Evolutionary conservation across 2,797 vertebrate genomes (phyloP).

Genomic region (Rachycentron canadum): DNA sequence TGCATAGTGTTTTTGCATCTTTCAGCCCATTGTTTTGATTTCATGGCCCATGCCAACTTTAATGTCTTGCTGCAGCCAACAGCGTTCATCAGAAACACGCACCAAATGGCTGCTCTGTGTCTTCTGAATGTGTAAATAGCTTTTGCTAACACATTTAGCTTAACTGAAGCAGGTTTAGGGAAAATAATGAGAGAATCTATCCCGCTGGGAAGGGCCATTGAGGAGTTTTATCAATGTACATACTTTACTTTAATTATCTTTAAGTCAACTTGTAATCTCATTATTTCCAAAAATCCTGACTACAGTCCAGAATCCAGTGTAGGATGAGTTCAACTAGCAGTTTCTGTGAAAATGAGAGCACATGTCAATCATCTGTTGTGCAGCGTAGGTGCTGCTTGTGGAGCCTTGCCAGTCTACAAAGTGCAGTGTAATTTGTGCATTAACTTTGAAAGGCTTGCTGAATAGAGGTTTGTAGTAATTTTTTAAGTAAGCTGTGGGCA

Average conservation of each 20-base stretch:
- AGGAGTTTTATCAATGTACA: neutral
- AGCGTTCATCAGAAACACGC: neutral
- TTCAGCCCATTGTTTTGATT: neutral
- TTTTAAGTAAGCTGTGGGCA: neutral
- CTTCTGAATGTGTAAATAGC: too few relatives aligned
- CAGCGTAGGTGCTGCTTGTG: neutral
- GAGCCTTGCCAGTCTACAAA: slow-evolving; percentile 3
- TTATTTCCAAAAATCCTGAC: neutral
- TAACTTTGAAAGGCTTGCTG: slow-evolving; percentile 5
- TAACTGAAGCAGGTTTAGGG: too few relatives aligned
- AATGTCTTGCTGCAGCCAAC: too few relatives aligned
- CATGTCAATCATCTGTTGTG: slow-evolving; percentile 37
- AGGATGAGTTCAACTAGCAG: slow-evolving; percentile 2
- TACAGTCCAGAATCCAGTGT: neutral
- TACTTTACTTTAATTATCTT: neutral
- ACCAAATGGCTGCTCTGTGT: neutral
- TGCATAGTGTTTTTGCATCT: neutral
- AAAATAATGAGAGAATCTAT: neutral
- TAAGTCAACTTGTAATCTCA: neutral
- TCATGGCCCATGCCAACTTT: neutral
- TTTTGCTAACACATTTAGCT: too few relatives aligned
- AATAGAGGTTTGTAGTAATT: neutral
- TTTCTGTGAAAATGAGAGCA: neutral
- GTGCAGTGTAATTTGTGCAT: slow-evolving; percentile 16
- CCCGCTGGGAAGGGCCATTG: neutral